Evolutionary conservation across 2,888 invertebrate species (phyloP), one percentile per base, ranked within the genome.

Genomic region (Schizotus pectinicornis): DNA sequence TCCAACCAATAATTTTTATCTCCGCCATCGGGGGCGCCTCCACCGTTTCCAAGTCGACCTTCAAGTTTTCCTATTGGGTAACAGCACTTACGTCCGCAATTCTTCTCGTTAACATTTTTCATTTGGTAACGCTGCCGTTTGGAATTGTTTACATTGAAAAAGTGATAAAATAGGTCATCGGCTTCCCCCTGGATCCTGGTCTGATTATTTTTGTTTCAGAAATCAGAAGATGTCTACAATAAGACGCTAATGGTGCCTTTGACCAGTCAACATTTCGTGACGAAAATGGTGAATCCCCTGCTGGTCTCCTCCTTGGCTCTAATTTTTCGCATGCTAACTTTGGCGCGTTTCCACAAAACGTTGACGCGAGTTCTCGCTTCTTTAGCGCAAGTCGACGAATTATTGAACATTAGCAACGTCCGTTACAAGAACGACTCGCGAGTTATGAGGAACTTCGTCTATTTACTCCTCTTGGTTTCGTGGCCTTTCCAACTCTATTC

Each of bases 401-500:
- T 49, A 0, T n/a, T 49, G 7, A 35, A 38, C 37, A 14, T 38
- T 7, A 11, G 11, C 31, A 6, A 7, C 1, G n/a, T 1, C 1
- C 36, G 32, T 9, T 30, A 9, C 6, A 7, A 6, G n/a, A 1
- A 13, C n/a, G 38, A 37, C 31, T 6, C 3, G 7, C n/a, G 7
- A 31, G 2, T n/a, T 0, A 39, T 49, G 13, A 12, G 7, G 12
- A 32, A 38, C 0, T 8, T 49, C 7, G 0, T 13, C 5, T 9
- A 38, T n/a, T 32, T 49, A 7, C 6, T 38, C 2, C 5, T 49
- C 2, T 7, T 49, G 9, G 33, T 59, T 30, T 63, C 65, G 7
- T 63, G 63, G 63, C 65, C 65, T 0, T 65, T 63, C 32, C 65
- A 65, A 45, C 50, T 65, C n/a, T 60, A 56, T 22, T 63, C 65